Percentiles rank a stretch among this genome's conserved stretches.
phyloP scores from a whole-genome alignment of 2,113 vertebrate species.

The Acanthochromis polyacanthus region DNA sequence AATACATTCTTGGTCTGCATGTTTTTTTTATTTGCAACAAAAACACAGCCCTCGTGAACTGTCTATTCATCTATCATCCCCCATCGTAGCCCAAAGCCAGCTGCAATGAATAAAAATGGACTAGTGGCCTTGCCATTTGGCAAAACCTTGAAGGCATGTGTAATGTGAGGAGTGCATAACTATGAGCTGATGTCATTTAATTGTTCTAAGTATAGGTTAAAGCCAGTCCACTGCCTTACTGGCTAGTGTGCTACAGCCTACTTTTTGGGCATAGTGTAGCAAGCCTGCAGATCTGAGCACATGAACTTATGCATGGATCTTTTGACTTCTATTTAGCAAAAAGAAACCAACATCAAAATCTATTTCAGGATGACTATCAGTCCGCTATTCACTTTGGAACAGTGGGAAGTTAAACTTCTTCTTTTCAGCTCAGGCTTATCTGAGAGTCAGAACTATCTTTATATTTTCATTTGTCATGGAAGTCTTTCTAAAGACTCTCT shows the following conservation, averaged over 20 bases:
- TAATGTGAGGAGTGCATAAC: slow-evolving; percentile 70
- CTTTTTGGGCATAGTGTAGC: slow-evolving; percentile 24
- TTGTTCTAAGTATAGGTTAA: slow-evolving; percentile 72
- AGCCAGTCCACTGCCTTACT: slow-evolving; percentile 30
- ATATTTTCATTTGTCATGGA: not conserved
- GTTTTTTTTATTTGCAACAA: slow-evolving; percentile 57
- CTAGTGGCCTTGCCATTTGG: slow-evolving; percentile 69
- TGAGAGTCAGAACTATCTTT: not conserved
- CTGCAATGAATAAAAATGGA: slow-evolving; percentile 73
- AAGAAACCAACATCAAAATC: not conserved
- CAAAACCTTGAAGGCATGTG: slow-evolving; percentile 59
- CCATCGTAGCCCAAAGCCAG: slow-evolving; percentile 41
- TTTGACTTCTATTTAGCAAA: slow-evolving; percentile 19
- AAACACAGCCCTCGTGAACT: slow-evolving; percentile 48
- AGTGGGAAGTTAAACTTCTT: not conserved
- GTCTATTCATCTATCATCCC: slow-evolving; percentile 59
- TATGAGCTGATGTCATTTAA: slow-evolving; percentile 71
- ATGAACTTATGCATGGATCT: slow-evolving; percentile 6
- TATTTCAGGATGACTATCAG: not conserved
- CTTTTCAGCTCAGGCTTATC: not conserved
- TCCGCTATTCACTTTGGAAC: not conserved
- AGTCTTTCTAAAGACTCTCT: not conserved
- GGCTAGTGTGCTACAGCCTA: slow-evolving; percentile 20
- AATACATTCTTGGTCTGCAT: slow-evolving; percentile 40
- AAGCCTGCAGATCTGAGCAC: slow-evolving; percentile 7